Evolutionary conservation across 1,140 invertebrate species (phyloP), one percentile per base, ranked within the genome.

Genomic region (Coelopa frigida): DNA sequence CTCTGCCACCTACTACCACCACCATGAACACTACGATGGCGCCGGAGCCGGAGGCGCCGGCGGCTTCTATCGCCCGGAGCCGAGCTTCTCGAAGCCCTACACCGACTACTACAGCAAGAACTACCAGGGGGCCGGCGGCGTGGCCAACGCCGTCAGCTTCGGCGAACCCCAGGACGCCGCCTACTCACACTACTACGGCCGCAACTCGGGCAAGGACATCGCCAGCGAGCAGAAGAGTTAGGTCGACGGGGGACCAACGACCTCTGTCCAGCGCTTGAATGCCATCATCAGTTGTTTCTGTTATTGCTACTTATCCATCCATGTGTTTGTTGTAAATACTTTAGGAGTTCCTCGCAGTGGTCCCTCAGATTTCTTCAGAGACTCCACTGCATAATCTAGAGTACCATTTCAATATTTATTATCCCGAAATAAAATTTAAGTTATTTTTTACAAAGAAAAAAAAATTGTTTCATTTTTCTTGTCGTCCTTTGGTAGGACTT

Each of bases 151-250:
- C 0, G 72, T 82, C 15, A 75, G 79, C 36, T 85, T 80, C 56
- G 77, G 80, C 11, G 82, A 86, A 42, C 75, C 83, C 17, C 64
- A 77, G 14, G 73, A 78, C 44, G 74, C 83, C 6, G 84, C 85
- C 46, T 80, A 85, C 56, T 73, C 80, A 24, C 83, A 80, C 11
- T 86, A 85, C 57, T 79, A 78, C 54, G 58, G 67, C 11, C 54
- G 63, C 12, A 68, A 53, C 41, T 56, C 54, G 3, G 64, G 61
- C 55, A 65, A 68, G 55, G 64, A 64, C 48, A 64, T 67, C 38
- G 43, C 51, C 18, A 60, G 59, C 43, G 58, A 58, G 17, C 56
- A 59, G 35, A 54, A 52, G 51, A 60, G 49, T 33, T 61, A 61
- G 44, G 35, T 29, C 7, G 5, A 29, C 14, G 1, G 7, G 18